phyloP scores from a whole-genome alignment of 2,797 vertebrate genomes.

The Orientallactaga sibirica region DNA sequence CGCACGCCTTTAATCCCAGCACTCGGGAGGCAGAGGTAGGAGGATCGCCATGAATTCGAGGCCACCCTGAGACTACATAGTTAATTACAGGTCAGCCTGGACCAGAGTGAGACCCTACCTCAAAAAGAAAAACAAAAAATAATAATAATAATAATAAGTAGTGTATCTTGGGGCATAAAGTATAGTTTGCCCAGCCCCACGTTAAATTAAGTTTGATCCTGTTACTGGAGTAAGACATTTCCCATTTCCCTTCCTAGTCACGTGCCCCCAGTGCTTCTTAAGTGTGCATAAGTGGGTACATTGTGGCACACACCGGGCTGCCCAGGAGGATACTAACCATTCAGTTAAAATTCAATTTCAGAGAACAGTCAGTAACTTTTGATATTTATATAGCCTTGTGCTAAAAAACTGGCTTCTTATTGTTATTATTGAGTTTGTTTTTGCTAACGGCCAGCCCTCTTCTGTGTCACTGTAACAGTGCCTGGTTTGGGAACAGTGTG shows the following conservation, averaged over 20 bases:
- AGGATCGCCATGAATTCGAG: too few relatives aligned
- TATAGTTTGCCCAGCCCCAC: background rate
- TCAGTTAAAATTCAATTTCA: background rate
- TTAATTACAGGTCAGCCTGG: too few relatives aligned
- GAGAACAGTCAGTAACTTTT: too few relatives aligned
- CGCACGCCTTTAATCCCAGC: too few relatives aligned
- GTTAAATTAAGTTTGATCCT: background rate
- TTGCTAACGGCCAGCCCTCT: background rate
- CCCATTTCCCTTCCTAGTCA: background rate
- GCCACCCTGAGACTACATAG: too few relatives aligned
- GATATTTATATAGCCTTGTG: too few relatives aligned
- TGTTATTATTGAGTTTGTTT: too few relatives aligned
- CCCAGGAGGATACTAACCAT: fast-evolving
- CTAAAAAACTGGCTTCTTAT: background rate
- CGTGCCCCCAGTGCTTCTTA: fast-evolving
- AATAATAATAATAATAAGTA: background rate
- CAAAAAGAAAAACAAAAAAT: too few relatives aligned
- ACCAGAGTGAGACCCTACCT: too few relatives aligned
- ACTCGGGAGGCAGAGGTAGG: too few relatives aligned
- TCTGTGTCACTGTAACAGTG: fast-evolving
- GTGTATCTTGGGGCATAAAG: background rate
- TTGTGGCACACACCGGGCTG: fast-evolving
- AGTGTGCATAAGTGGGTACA: background rate
- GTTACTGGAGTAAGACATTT: background rate
- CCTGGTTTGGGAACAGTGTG: too few relatives aligned